These are phyloP conservation scores for Melipona quadrifasciata DNA, from an alignment of 1,140 invertebrate genomes.

Conservation along the genomic window DNA sequence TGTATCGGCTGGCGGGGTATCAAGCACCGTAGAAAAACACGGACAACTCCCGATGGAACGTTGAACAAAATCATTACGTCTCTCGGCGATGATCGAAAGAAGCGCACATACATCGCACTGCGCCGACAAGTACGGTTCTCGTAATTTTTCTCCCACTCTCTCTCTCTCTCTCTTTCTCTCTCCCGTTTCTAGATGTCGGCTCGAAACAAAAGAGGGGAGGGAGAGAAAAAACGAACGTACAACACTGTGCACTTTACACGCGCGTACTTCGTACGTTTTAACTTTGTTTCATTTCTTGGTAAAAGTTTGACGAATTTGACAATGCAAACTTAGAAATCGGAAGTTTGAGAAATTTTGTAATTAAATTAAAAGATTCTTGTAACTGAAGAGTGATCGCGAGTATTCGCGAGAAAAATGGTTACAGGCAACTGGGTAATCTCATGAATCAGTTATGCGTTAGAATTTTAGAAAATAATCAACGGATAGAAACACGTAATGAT, in stretches of 20 bases:
- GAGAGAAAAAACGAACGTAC: background rate
- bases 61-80: slow-evolving; percentile 68
- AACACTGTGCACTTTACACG: background rate
- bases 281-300: background rate
- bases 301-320: background rate
- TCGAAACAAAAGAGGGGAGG: background rate
- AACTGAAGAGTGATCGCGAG: background rate
- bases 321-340: background rate
- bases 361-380: slow-evolving; percentile 7
- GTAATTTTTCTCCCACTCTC: slow-evolving; percentile 52
- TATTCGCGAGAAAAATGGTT: background rate
- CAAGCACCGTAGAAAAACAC: slow-evolving; percentile 56
- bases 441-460: background rate
- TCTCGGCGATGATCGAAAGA: slow-evolving; percentile 56
- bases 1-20: slow-evolving; percentile 45
- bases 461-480: background rate
- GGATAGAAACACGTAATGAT: background rate
- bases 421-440: background rate
- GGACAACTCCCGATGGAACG: slow-evolving; percentile 66
- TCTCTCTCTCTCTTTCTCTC: slow-evolving; percentile 29
- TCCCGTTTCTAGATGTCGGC: background rate
- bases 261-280: background rate
- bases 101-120: slow-evolving; percentile 52
- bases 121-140: slow-evolving; percentile 7
- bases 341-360: background rate